A percentile compares a stretch with the other conserved stretches of the same genome.
These are phyloP conservation scores for Pedionomus torquatus DNA, from an alignment of 2,113 vertebrate genomes.

Conservation along the genomic window DNA sequence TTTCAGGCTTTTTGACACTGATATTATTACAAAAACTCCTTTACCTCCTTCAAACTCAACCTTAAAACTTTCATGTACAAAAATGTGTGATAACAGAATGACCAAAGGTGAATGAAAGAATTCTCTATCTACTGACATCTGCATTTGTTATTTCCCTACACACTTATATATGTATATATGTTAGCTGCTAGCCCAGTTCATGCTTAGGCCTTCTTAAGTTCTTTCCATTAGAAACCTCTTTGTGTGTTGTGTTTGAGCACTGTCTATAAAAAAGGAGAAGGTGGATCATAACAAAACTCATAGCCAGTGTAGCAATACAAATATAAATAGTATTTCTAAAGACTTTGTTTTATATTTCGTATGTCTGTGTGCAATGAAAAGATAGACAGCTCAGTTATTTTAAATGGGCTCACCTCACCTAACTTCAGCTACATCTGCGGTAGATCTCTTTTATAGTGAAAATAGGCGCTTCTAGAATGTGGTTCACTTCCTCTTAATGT, in stretches of 20 bases:
- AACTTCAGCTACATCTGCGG: not conserved
- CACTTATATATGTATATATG: not conserved
- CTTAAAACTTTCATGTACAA: not conserved
- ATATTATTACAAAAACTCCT: not conserved
- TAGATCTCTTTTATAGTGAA: constrained; percentile 15
- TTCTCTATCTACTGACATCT: not conserved
- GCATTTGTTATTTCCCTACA: not conserved
- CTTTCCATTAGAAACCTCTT: not conserved
- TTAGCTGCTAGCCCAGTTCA: not conserved
- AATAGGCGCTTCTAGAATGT: not conserved
- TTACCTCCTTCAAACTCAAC: not conserved
- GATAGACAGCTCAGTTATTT: not conserved
- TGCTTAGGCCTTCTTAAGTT: not conserved
- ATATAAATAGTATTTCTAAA: not conserved
- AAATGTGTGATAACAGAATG: not conserved
- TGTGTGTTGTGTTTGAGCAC: not conserved
- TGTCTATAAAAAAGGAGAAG: not conserved
- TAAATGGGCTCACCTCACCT: not conserved
- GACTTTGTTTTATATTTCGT: not conserved
- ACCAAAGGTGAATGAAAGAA: not conserved
- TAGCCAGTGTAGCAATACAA: not conserved
- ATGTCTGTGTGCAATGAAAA: not conserved
- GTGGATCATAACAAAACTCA: not conserved
- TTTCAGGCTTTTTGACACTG: not conserved
- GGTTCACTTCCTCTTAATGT: constrained; percentile 10